Conservation (phyloP, 2,888 invertebrate genomes). For the Nemoura dubitans region DNA sequence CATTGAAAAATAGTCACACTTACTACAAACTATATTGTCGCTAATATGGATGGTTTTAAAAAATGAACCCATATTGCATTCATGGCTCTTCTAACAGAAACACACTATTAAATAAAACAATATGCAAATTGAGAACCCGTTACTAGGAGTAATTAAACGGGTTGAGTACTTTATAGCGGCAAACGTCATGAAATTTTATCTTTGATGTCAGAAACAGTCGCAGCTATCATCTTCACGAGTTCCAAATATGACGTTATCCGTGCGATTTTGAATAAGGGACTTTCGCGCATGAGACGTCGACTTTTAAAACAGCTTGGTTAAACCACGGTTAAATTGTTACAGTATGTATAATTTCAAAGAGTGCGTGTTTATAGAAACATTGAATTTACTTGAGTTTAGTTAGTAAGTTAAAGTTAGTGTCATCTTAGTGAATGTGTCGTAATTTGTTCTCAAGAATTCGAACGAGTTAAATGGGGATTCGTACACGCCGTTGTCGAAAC, state of each 20-base stretch:
- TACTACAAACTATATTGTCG: background rate
- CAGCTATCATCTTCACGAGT: background rate
- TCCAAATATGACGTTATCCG: background rate
- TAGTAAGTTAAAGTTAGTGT: too few relatives aligned
- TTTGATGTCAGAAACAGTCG: slow-evolving; percentile 12
- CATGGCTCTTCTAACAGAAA: background rate
- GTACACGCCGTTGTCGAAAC: too few relatives aligned
- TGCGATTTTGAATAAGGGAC: background rate
- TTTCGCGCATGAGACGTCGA: background rate
- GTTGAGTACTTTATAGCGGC: background rate
- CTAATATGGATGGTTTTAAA: background rate
- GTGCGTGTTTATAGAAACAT: too few relatives aligned
- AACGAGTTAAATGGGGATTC: too few relatives aligned
- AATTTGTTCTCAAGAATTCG: too few relatives aligned
- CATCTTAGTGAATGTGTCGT: too few relatives aligned
- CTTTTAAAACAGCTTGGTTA: background rate
- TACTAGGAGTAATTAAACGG: background rate
- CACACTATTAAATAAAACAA: background rate
- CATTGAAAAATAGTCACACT: background rate
- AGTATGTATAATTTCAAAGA: too few relatives aligned
- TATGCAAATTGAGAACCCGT: background rate
- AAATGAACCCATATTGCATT: background rate
- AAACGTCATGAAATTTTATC: background rate
- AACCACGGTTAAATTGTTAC: too few relatives aligned
- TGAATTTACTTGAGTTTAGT: too few relatives aligned